phyloP scores from a whole-genome alignment of 2,888 invertebrate genomes.

The Mythimna albipuncta region DNA sequence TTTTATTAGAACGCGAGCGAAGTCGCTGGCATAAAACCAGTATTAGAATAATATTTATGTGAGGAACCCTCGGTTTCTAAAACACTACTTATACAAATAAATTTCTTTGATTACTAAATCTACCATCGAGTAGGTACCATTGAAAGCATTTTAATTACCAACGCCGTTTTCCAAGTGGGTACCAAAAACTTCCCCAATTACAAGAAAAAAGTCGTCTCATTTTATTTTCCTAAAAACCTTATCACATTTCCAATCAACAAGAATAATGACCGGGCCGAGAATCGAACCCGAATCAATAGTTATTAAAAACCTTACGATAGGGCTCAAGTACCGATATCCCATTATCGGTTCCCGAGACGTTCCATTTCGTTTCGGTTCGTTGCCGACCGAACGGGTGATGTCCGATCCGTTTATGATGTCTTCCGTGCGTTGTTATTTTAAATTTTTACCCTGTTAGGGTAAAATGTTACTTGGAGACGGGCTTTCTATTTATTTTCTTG shows the following conservation, averaged over 20 bases:
- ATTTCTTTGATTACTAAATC: no score
- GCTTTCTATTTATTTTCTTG: not conserved
- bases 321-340: slow-evolving; percentile 24
- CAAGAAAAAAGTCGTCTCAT: not conserved
- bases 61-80: no score
- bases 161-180: not conserved
- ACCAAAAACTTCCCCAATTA: not conserved
- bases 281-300: slow-evolving; percentile 32
- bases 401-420: slow-evolving; percentile 10
- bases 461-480: not conserved
- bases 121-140: no score
- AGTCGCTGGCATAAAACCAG: no score
- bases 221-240: slow-evolving; percentile 10
- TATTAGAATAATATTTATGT: no score
- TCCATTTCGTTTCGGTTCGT: slow-evolving; percentile 19
- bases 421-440: slow-evolving; percentile 16
- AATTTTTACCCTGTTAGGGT: not conserved
- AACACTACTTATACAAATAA: no score
- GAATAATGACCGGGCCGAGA: slow-evolving; percentile 18
- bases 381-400: slow-evolving; percentile 3
- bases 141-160: not conserved
- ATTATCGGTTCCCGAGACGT: slow-evolving; percentile 36
- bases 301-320: slow-evolving; percentile 46
- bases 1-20: no score
- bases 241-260: slow-evolving; percentile 45